Evolutionary conservation across 2,113 vertebrate genomes (phyloP).

Genomic region (Plectropomus leopardus): DNA sequence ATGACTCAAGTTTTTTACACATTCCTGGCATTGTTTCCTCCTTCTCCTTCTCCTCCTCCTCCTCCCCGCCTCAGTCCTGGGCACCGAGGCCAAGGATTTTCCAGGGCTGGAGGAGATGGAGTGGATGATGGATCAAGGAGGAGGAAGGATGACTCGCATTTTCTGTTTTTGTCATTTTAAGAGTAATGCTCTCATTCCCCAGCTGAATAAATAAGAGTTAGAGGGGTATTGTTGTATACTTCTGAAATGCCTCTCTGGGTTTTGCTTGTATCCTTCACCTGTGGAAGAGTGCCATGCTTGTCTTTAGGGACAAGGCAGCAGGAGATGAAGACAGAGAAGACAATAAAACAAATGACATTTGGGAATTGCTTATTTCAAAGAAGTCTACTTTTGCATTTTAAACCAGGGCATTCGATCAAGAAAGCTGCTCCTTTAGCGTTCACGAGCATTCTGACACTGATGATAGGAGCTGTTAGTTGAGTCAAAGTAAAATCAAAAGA

Average conservation of each 20-base stretch:
- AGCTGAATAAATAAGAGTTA: constrained; percentile 42
- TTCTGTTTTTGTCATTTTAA: constrained; percentile 47
- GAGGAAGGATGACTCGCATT: constrained; percentile 59
- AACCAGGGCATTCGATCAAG: not conserved
- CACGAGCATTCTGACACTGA: too few relatives aligned
- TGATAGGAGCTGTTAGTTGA: too few relatives aligned
- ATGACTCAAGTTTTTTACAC: constrained; percentile 72
- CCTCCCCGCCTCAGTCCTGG: constrained; percentile 40
- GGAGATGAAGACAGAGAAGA: not conserved
- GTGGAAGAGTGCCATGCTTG: not conserved
- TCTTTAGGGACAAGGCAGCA: not conserved
- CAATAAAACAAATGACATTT: not conserved
- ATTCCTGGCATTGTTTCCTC: constrained; percentile 81
- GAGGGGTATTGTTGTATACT: not conserved
- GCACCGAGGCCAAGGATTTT: constrained; percentile 65
- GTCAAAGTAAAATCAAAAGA: not conserved
- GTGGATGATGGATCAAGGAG: constrained; percentile 59
- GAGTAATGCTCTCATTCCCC: constrained; percentile 13
- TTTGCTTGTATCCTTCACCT: constrained; percentile 9
- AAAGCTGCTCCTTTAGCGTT: too few relatives aligned
- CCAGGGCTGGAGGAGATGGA: constrained; percentile 46
- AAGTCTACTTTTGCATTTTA: not conserved
- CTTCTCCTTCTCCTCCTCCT: constrained; percentile 42
- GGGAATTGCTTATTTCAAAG: not conserved
- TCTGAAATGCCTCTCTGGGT: not conserved